These are phyloP conservation scores for Carassius carassius DNA, from an alignment of 2,113 vertebrate species.

Conservation along the genomic window DNA sequence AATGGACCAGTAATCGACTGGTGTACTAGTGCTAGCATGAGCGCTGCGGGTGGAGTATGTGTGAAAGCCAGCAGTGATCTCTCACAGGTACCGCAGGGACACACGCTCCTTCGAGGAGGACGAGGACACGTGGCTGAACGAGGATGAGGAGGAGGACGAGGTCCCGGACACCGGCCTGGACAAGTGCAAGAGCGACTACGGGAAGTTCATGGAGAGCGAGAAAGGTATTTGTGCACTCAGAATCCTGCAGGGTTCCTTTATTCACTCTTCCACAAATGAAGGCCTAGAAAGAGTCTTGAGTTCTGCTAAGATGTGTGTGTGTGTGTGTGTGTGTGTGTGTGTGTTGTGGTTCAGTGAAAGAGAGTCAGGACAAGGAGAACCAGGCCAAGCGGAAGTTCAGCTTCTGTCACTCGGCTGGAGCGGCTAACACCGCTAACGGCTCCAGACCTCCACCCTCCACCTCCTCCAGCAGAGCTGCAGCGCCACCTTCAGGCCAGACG, in stretches of 20 bases:
- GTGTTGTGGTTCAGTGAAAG: slow-evolving; percentile 74
- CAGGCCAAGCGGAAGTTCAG: slow-evolving; percentile 81
- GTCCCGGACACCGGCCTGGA: slow-evolving; percentile 82
- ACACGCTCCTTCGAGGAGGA: slow-evolving; percentile 90
- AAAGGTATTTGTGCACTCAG: slow-evolving; percentile 79
- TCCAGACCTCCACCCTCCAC: slow-evolving; percentile 85
- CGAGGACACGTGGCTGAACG: slow-evolving; percentile 97
- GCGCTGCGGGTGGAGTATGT: too few species aligned
- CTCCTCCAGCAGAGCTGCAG: slow-evolving; percentile 76
- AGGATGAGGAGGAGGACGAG: slow-evolving; percentile 89
- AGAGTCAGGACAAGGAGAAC: slow-evolving; percentile 85
- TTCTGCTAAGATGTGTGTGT: too few species aligned
- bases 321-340: too few species aligned
- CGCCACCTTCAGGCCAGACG: slow-evolving; percentile 76
- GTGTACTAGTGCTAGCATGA: too few species aligned
- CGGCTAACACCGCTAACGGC: slow-evolving; percentile 86
- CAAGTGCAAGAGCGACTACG: slow-evolving; percentile 92
- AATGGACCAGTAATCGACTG: too few species aligned
- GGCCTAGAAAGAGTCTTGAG: too few species aligned
- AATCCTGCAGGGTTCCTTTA: too few species aligned
- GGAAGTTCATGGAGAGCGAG: slow-evolving; percentile 97
- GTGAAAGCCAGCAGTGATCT: not conserved
- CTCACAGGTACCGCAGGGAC: slow-evolving; percentile 89
- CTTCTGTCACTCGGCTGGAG: slow-evolving; percentile 80
- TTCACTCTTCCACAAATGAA: too few species aligned